Evolutionary conservation across 1,140 invertebrate genomes (phyloP).

Genomic region (Eriocheir sinensis): DNA sequence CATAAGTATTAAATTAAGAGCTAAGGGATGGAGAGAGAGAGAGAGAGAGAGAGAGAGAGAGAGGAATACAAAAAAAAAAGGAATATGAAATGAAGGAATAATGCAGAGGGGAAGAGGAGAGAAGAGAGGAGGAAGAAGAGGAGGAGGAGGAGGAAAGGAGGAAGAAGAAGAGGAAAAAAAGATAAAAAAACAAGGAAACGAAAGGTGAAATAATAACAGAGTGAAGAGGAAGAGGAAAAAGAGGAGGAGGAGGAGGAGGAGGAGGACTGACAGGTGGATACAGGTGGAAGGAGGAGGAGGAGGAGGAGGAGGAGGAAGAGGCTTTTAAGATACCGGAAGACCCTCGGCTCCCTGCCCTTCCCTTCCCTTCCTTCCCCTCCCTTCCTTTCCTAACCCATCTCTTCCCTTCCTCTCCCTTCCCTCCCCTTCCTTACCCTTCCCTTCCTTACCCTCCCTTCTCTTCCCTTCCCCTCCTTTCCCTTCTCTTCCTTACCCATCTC

Average conservation of each 20-base stretch:
- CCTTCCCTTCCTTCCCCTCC: too few relatives aligned
- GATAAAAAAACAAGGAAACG: neutral
- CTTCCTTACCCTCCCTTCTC: too few relatives aligned
- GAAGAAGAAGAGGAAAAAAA: neutral
- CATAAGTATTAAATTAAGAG: conserved; percentile 26
- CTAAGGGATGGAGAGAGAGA: neutral
- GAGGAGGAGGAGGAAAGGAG: neutral
- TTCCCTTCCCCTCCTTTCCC: neutral
- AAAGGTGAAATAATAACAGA: too few relatives aligned
- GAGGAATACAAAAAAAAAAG: neutral
- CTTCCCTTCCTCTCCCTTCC: too few relatives aligned
- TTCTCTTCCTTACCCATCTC: neutral
- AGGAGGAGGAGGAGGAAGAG: too few relatives aligned
- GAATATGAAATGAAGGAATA: too few relatives aligned
- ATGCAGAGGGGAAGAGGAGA: too few relatives aligned
- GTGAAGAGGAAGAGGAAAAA: neutral
- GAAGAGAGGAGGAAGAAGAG: neutral
- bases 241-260: neutral
- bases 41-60: neutral
- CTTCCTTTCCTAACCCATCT: too few relatives aligned
- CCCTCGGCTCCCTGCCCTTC: too few relatives aligned
- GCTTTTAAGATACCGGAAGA: too few relatives aligned
- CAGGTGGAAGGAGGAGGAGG: neutral
- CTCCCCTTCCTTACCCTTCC: too few relatives aligned
- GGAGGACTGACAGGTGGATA: neutral